Evolutionary conservation across 2,113 vertebrate genomes (phyloP), one percentile per base, ranked within the genome.

Genomic region (Salminus brasiliensis): DNA sequence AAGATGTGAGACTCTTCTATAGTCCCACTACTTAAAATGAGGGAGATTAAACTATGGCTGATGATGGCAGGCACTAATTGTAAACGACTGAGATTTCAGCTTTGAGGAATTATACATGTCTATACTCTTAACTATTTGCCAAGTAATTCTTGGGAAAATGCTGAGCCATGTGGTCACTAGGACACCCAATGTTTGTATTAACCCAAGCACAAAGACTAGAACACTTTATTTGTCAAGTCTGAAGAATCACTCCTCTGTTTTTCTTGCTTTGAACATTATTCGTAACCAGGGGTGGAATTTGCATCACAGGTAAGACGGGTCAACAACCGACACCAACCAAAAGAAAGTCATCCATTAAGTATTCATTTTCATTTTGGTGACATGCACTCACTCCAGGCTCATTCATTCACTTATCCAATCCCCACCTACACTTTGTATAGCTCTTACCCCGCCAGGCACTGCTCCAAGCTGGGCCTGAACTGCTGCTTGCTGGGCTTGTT

Each of bases 371-470:
- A 80, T 39, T 72, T 68, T n/a, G 27, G 45, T 59, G 36, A 47
- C 91, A 91, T 91, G 91, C 87, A 88, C 82, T 83, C 74, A 84
- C 81, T 72, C 75, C 78, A 43, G 47, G 80, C 79, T 30, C 30
- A 63, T 59, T 39, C 30, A 47, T 71, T 66, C 57, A 45, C 45
- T 53, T 12, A 69, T 27, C 27, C 39, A 57, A 34, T 5, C 62
- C 36, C 25, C 52, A 18, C 45, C 63, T 4, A 59, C 0, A 32
- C 15, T 18, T 30, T 68, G 75, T 23, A 68, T 15, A 13, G 11
- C 67, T 82, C 95, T 96, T 94, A 98, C 97, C 96, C 96, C 95
- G 79, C 94, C 94, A 12, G 93, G 86, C 10, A 91, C 91, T 45
- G 91, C 93, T 0, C 85, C 72, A 72, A 10, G 84, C 84, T 91